Base-by-base conservation (phyloP, 2,797 vertebrate genomes). In the Diglossa cyanea region DNA sequence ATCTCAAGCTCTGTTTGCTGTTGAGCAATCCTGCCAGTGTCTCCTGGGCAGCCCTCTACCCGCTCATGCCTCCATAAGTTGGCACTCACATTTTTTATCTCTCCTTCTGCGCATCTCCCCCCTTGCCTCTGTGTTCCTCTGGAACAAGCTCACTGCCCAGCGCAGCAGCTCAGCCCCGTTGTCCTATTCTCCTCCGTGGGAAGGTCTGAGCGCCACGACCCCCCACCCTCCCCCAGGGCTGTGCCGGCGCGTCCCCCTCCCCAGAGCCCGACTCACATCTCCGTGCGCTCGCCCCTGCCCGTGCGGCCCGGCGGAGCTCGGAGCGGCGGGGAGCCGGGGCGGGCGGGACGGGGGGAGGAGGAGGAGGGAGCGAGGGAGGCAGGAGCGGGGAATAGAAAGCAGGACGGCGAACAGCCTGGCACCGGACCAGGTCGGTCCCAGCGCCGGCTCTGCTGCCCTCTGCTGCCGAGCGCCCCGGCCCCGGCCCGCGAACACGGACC, bases 361-460 rank as follows among this genome's bases (percentile, higher is more conserved):
- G 24, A 73, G 63, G 67, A 71, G 63, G 88, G 65, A 86, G 57
- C 8, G 31, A 61, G 83, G 72, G 16, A n/a, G 88, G 86, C 24
- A 72, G 63, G 30, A 28, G 26, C 2, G 26, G 28, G 63, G 71
- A 82, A 89, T 57, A 57, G 86, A 89, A n/a, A 76, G 47, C 47
- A 20, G n/a, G 26, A 17, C 44, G n/a, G 54, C 51, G 11, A 45
- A 1, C 45, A 6, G 18, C 37, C 65, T 47, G 90, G 77, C 85
- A 7, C 11, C 7, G 37, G 9, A 3, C 16, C 47, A 17, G 24
- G 17, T n/a, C 15, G 26, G 19, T 31, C 13, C 23, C 74, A 39
- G 28, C 8, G 26, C 62, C 30, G 16, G 9, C 81, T 94, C 48
- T 95, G 94, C 97, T 95, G 96, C 97, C 96, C 94, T 82, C 97